Evolutionary conservation across 2,888 invertebrate genomes (phyloP), one percentile per base, ranked within the genome.

Genomic region (Polydesmus complanatus): DNA sequence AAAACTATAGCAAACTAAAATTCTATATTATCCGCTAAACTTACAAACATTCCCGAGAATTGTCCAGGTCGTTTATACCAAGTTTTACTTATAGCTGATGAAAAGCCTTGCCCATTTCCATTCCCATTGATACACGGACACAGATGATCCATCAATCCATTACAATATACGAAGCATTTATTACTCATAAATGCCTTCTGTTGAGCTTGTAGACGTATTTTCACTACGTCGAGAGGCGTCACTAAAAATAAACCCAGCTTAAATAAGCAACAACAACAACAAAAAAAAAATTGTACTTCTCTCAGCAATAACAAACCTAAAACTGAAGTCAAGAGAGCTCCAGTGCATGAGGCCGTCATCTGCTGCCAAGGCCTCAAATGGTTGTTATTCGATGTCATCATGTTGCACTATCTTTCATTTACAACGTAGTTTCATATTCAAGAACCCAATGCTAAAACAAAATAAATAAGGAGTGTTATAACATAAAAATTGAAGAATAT

Each of bases 171-270:
- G 73, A 91, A 97, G 74, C 96, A 95, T 74, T 87, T 88, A 67
- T 89, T 87, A 8, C 85, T 84, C 3, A 84, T 75, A 67, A 86
- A 73, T 0, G 85, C 83, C 69, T 90, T 91, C 70, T 90, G 88
- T 74, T 98, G 97, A 1, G 91, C 85, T 77, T 98, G 98, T 50
- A 99, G 78, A 56, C 98, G 82, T 64, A 96, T 94, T 79, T 99
- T 99, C 0, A 99, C 89, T n/a, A 98, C 98, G 78, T 99, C 98
- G 67, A 99, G 77, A 0, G 98, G 98, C 0, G 98, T 99, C 78
- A 97, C 95, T 94, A 8, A 18, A n/a, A 54, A 25, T n/a, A n/a
- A n/a, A n/a, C n/a, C n/a, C n/a, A n/a, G n/a, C n/a, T n/a, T n/a
- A n/a, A n/a, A n/a, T n/a, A n/a, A n/a, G 14, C 2, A 37, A 62